A percentile compares a stretch with the other conserved stretches of the same genome.
Evolutionary conservation across 64 coral and sea anemone species (phyloP).

Genomic region (Montipora foliosa): DNA sequence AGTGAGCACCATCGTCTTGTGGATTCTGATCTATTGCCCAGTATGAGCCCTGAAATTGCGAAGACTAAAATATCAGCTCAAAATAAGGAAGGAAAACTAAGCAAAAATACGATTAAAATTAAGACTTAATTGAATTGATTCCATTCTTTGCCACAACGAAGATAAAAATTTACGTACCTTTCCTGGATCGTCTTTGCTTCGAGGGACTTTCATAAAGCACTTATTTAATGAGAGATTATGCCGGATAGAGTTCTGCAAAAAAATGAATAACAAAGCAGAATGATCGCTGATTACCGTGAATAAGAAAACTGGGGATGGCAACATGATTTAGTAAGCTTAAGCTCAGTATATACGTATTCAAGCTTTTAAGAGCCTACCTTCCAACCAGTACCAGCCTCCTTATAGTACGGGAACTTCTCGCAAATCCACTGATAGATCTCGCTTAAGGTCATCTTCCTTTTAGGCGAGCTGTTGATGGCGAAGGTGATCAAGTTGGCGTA

Average conservation of each 20-base stretch:
- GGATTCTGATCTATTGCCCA: constrained; percentile 99
- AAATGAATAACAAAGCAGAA: not conserved
- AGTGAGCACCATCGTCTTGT: constrained; percentile 79
- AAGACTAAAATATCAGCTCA: constrained; percentile 15
- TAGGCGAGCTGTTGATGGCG: constrained; percentile 96
- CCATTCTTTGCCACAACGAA: not conserved
- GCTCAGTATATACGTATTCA: not conserved
- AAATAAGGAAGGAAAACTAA: not conserved
- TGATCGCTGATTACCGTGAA: constrained; percentile 4
- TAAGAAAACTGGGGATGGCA: not conserved
- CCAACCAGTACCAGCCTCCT: constrained; percentile 99
- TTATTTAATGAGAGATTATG: constrained; percentile 97
- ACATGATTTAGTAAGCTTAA: too few species aligned
- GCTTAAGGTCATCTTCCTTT: constrained; percentile 99
- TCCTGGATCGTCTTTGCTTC: constrained; percentile 97
- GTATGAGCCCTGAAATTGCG: constrained; percentile 83
- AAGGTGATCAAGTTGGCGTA: constrained; percentile 99
- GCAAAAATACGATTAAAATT: constrained; percentile 1
- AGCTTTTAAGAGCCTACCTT: constrained; percentile 69
- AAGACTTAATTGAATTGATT: not conserved
- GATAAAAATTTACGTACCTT: constrained; percentile 54
- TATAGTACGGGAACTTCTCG: constrained; percentile 99
- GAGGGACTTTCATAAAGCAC: constrained; percentile 98
- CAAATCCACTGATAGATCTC: constrained; percentile 99
- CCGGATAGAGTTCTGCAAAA: constrained; percentile 91